A percentile compares a stretch with the other conserved stretches of the same genome.
Conservation (phyloP, 2,113 vertebrate species). For the Prolemur simus region DNA sequence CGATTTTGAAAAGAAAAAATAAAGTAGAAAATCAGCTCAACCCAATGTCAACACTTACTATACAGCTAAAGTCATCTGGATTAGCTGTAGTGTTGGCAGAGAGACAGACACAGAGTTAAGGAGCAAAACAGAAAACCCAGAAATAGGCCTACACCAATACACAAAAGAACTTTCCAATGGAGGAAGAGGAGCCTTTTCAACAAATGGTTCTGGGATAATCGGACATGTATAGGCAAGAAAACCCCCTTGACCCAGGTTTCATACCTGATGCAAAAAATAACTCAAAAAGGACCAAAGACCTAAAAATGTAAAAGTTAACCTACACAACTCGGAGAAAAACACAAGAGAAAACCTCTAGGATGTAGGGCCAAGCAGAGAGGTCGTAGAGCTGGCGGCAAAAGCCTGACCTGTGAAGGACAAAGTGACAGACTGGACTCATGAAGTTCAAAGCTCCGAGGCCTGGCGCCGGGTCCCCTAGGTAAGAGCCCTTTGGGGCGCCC, state of each 20-base stretch:
- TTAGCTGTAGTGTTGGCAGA: too few species aligned
- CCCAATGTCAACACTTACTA: neutral
- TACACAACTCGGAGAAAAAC: neutral
- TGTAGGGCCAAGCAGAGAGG: neutral
- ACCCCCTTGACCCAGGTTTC: neutral
- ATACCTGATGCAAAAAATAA: neutral
- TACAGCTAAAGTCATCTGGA: neutral
- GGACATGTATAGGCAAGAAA: neutral
- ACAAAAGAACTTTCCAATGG: neutral
- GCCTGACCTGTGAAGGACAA: too few species aligned
- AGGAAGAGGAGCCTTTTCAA: neutral
- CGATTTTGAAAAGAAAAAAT: too few species aligned
- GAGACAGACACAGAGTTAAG: neutral
- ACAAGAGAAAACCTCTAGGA: neutral
- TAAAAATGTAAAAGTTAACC: neutral
- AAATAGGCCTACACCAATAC: neutral
- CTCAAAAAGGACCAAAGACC: neutral
- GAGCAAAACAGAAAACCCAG: neutral
- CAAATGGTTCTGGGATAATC: neutral
- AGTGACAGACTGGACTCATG: neutral
- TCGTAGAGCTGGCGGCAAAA: neutral
- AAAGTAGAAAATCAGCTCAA: neutral
- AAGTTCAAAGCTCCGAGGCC: neutral
- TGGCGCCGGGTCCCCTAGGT: too few species aligned
- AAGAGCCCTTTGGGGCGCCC: too few species aligned